Conservation (phyloP, 2,113 vertebrate species). For the Peromyscus leucopus region DNA sequence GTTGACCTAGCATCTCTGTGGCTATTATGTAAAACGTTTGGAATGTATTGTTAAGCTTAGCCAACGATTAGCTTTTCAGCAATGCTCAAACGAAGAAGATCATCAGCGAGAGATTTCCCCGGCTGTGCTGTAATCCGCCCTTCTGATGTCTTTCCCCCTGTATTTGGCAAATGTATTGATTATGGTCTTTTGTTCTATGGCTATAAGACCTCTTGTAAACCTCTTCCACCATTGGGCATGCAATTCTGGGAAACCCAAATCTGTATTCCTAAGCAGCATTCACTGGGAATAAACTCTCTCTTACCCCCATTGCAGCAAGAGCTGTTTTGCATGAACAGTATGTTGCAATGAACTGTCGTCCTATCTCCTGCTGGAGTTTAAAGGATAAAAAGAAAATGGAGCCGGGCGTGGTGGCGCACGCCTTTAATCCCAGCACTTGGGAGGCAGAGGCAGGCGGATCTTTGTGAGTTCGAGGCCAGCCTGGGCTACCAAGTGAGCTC, state of each 20-base stretch:
- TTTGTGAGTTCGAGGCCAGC: too few relatives aligned
- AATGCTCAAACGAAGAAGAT: background rate
- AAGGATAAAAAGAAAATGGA: background rate
- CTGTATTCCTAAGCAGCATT: background rate
- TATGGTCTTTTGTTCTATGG: background rate
- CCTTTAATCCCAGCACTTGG: too few relatives aligned
- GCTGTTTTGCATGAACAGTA: background rate
- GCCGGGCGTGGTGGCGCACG: too few relatives aligned
- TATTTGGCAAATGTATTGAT: background rate
- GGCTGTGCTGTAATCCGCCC: background rate
- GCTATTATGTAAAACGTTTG: background rate
- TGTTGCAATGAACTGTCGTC: background rate
- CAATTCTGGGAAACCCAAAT: background rate
- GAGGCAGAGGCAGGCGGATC: too few relatives aligned
- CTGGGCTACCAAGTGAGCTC: too few relatives aligned
- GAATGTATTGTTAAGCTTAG: background rate
- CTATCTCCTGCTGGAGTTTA: background rate
- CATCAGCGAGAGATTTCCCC: background rate
- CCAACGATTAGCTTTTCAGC: background rate
- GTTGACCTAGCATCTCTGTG: background rate
- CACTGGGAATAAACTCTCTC: background rate
- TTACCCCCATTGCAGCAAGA: background rate
- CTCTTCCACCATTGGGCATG: background rate
- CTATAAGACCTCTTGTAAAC: background rate
- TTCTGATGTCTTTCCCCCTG: background rate